Percentiles rank a stretch among this genome's conserved stretches.
These are phyloP conservation scores for Reinhardtius hippoglossoides DNA, from an alignment of 2,113 vertebrate species.

Conservation along the genomic window DNA sequence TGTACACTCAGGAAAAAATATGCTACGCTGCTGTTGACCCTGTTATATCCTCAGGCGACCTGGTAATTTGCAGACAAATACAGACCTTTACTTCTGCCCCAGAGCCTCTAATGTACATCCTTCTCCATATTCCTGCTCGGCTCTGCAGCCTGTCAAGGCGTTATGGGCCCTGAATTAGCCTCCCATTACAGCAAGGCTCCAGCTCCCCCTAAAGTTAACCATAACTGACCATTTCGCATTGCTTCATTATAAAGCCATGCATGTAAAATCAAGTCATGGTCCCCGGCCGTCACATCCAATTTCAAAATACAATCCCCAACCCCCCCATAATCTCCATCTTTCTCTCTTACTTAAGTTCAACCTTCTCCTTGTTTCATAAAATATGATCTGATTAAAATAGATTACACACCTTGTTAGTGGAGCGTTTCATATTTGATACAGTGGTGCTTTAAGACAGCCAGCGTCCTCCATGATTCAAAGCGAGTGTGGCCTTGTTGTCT, in stretches of 20 bases:
- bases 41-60: constrained; percentile 60
- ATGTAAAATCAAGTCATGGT: constrained; percentile 71
- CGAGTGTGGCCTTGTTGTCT: constrained; percentile 70
- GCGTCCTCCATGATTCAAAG: constrained; percentile 72
- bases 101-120: constrained; percentile 34
- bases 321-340: constrained; percentile 51
- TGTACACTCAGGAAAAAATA: constrained; percentile 20
- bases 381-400: constrained; percentile 80
- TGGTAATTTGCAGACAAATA: constrained; percentile 57
- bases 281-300: constrained; percentile 76
- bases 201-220: constrained; percentile 68
- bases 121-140: constrained; percentile 52
- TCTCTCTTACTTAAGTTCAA: constrained; percentile 69
- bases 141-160: constrained; percentile 52
- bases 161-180: constrained; percentile 66
- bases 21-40: constrained; percentile 43
- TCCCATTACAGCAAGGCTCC: constrained; percentile 64
- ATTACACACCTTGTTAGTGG: constrained; percentile 81
- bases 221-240: constrained; percentile 75
- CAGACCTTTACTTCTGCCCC: constrained; percentile 43
- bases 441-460: constrained; percentile 53
- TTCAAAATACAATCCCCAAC: constrained; percentile 71
- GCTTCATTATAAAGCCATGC: constrained; percentile 79
- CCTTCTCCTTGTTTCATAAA: constrained; percentile 76
- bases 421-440: constrained; percentile 76